Evolutionary conservation across 2,797 vertebrate species (phyloP).

Genomic region (Cetoscarus ocellatus): DNA sequence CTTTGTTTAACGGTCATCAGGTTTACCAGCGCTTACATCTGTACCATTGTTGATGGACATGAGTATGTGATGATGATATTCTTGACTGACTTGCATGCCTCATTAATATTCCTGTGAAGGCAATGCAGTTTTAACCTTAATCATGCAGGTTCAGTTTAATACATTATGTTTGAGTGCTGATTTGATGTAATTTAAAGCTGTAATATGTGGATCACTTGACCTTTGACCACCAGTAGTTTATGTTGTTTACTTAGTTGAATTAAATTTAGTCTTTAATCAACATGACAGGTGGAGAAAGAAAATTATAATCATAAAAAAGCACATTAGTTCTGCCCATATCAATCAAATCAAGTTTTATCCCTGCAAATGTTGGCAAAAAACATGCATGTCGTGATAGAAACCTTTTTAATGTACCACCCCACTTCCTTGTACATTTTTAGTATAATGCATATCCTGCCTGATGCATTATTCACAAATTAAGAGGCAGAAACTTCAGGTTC

Average conservation of each 20-base stretch:
- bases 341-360: conserved; percentile 50
- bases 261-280: conserved; percentile 40
- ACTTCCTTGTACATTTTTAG: conserved; percentile 67
- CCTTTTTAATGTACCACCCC: conserved; percentile 66
- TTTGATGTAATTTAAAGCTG: conserved; percentile 43
- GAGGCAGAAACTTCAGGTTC: conserved; percentile 69
- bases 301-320: conserved; percentile 36
- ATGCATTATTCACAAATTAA: conserved; percentile 83
- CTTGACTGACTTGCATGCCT: conserved; percentile 67
- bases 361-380: conserved; percentile 60
- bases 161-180: conserved; percentile 37
- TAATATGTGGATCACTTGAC: conserved; percentile 16
- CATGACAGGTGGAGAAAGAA: conserved; percentile 42
- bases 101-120: conserved; percentile 68
- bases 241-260: conserved; percentile 48
- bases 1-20: conserved; percentile 74
- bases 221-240: conserved; percentile 25
- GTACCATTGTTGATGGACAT: conserved; percentile 76
- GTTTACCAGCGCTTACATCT: conserved; percentile 73
- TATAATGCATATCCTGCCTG: conserved; percentile 71
- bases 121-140: conserved; percentile 51
- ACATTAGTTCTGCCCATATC: conserved; percentile 27
- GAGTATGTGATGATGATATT: conserved; percentile 66
- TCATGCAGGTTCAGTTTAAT: conserved; percentile 37
- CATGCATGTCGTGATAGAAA: conserved; percentile 57